phyloP scores from a whole-genome alignment of 2,797 vertebrate genomes.

The Chelon auratus region DNA sequence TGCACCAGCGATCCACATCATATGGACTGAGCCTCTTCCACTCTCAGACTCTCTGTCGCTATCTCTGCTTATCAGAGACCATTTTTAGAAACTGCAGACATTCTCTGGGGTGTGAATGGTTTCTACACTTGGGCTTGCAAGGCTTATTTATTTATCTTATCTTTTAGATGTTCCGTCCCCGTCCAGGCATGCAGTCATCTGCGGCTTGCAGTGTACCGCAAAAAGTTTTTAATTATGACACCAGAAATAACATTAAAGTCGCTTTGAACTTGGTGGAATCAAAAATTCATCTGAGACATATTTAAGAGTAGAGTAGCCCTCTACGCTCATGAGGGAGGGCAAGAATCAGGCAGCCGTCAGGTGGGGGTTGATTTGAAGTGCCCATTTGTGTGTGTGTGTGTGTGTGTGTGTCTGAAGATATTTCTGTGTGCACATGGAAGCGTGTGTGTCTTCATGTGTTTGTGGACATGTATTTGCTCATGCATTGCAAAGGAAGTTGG shows the following conservation, averaged over 20 bases:
- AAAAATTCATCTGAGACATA: slow-evolving; percentile 65
- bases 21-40: slow-evolving; percentile 50
- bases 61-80: slow-evolving; percentile 49
- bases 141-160: slow-evolving; percentile 70
- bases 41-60: slow-evolving; percentile 30
- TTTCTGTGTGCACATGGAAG: not conserved
- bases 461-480: not conserved
- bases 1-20: slow-evolving; percentile 63
- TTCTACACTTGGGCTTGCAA: slow-evolving; percentile 28
- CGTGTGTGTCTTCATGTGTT: not conserved
- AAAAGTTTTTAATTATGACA: slow-evolving; percentile 77
- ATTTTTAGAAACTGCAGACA: slow-evolving; percentile 62
- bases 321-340: slow-evolving; percentile 7
- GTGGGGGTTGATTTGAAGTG: slow-evolving; percentile 15
- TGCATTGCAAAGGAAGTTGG: not conserved
- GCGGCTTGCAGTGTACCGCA: slow-evolving; percentile 32
- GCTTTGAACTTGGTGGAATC: slow-evolving; percentile 70
- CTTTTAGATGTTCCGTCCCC: slow-evolving; percentile 59
- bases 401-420: not conserved
- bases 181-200: slow-evolving; percentile 34
- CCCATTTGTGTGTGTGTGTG: slow-evolving; percentile 1
- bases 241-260: slow-evolving; percentile 76
- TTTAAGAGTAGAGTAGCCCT: slow-evolving; percentile 42
- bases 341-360: slow-evolving; percentile 1
- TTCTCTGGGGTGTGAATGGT: slow-evolving; percentile 59